These are phyloP conservation scores for Takifugu rubripes DNA, from an alignment of 2,797 vertebrate species.

Conservation along the genomic window DNA sequence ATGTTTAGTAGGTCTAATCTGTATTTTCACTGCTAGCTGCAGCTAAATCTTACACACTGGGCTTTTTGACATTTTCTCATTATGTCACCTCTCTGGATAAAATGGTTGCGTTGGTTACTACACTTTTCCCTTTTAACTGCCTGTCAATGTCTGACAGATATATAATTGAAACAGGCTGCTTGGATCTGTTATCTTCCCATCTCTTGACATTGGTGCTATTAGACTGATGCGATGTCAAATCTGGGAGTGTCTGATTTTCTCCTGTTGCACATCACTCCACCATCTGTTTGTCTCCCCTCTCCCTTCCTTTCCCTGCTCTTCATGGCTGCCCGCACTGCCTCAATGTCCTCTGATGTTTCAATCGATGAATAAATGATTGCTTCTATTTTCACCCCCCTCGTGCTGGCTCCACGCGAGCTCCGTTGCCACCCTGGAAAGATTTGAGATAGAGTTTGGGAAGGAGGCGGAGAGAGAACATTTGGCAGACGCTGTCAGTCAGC, in stretches of 20 bases:
- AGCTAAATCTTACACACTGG: too few relatives aligned
- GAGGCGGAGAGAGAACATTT: slow-evolving; percentile 29
- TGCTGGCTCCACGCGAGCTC: slow-evolving; percentile 55
- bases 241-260: slow-evolving; percentile 24
- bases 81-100: too few relatives aligned
- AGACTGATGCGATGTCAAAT: slow-evolving; percentile 11
- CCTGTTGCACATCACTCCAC: slow-evolving; percentile 8
- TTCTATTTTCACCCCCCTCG: slow-evolving; percentile 73
- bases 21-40: too few relatives aligned
- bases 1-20: too few relatives aligned
- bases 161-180: slow-evolving; percentile 2
- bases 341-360: slow-evolving; percentile 74
- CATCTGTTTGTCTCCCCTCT: slow-evolving; percentile 9
- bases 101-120: too few relatives aligned
- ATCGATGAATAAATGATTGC: slow-evolving; percentile 82
- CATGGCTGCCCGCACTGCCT: slow-evolving; percentile 49
- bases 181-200: background rate
- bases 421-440: slow-evolving; percentile 50
- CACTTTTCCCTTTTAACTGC: background rate
- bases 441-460: slow-evolving; percentile 40
- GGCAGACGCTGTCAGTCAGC: slow-evolving; percentile 56
- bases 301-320: slow-evolving; percentile 48
- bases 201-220: background rate
- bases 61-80: too few relatives aligned
- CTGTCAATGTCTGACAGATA: background rate